Evolutionary conservation across 2,797 vertebrate species (phyloP).

Genomic region (Rachycentron canadum): DNA sequence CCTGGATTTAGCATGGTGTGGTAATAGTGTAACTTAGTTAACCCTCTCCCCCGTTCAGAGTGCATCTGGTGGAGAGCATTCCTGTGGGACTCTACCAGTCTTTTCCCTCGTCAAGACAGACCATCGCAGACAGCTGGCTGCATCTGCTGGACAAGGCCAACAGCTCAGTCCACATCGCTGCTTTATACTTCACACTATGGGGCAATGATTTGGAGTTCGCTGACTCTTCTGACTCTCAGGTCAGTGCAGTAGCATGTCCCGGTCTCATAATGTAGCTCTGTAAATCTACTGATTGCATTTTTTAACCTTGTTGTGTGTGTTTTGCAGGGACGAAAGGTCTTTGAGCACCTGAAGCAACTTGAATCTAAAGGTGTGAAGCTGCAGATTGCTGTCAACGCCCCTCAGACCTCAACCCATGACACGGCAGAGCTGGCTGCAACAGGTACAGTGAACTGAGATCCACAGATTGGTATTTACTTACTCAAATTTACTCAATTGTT

Average conservation of each 20-base stretch:
- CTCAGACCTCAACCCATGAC: constrained; percentile 77
- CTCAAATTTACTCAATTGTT: background rate
- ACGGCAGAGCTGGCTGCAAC: constrained; percentile 73
- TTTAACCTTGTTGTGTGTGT: background rate
- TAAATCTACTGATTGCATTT: background rate
- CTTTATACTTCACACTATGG: constrained; percentile 86
- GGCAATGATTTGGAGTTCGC: constrained; percentile 44
- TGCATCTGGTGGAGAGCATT: constrained; percentile 86
- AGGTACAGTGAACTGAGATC: constrained; percentile 63
- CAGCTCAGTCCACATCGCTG: constrained; percentile 82
- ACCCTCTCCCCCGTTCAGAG: constrained; percentile 61
- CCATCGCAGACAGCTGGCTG: constrained; percentile 83
- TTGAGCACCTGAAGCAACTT: constrained; percentile 79
- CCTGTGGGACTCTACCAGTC: constrained; percentile 74
- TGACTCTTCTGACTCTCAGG: constrained; percentile 71
- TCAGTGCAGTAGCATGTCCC: background rate
- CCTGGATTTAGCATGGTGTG: background rate
- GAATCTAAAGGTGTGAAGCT: constrained; percentile 81
- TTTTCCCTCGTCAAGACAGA: constrained; percentile 50
- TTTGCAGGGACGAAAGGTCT: constrained; percentile 81
- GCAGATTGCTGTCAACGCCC: constrained; percentile 82
- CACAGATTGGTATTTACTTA: background rate
- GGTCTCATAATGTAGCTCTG: background rate
- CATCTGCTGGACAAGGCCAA: constrained; percentile 80
- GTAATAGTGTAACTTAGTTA: background rate